Evolutionary conservation across 2,888 invertebrate species (phyloP).

Genomic region (Nebria brevicollis): DNA sequence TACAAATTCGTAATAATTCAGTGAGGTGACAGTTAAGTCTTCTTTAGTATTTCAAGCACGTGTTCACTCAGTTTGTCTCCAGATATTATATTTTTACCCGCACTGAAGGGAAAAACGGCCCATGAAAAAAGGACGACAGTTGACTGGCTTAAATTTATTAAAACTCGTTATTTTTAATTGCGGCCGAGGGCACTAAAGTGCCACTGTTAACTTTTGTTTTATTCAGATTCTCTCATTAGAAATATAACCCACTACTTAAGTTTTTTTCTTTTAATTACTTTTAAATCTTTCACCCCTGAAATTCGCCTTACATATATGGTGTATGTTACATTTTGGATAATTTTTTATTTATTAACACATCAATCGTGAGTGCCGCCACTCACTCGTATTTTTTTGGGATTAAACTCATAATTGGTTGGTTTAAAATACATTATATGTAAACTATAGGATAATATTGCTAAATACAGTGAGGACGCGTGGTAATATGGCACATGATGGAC

Average conservation of each 20-base stretch:
- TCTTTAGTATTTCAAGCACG: slow-evolving; percentile 31
- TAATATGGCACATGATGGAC: neutral
- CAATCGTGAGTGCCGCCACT: too few relatives aligned
- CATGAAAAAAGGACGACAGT: slow-evolving; percentile 3
- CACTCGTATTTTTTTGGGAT: too few relatives aligned
- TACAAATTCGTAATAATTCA: slow-evolving; percentile 1
- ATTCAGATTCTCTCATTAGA: slow-evolving; percentile 22
- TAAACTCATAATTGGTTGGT: too few relatives aligned
- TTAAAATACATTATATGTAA: too few relatives aligned
- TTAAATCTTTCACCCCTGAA: neutral
- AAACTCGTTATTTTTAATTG: slow-evolving; percentile 42
- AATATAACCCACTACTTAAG: slow-evolving; percentile 4
- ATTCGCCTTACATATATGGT: neutral
- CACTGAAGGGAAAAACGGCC: neutral
- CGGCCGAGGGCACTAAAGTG: slow-evolving; percentile 25
- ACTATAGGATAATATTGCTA: too few relatives aligned
- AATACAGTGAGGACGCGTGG: neutral
- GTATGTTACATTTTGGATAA: too few relatives aligned
- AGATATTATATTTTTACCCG: slow-evolving; percentile 33
- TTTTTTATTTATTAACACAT: too few relatives aligned
- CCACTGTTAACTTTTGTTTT: slow-evolving; percentile 16
- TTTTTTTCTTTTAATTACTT: neutral
- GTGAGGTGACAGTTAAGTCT: neutral
- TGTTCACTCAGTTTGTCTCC: slow-evolving; percentile 40
- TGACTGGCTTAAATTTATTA: slow-evolving; percentile 28